Evolutionary conservation across 1,140 invertebrate species (phyloP).

Genomic region (Eciton burchellii): DNA sequence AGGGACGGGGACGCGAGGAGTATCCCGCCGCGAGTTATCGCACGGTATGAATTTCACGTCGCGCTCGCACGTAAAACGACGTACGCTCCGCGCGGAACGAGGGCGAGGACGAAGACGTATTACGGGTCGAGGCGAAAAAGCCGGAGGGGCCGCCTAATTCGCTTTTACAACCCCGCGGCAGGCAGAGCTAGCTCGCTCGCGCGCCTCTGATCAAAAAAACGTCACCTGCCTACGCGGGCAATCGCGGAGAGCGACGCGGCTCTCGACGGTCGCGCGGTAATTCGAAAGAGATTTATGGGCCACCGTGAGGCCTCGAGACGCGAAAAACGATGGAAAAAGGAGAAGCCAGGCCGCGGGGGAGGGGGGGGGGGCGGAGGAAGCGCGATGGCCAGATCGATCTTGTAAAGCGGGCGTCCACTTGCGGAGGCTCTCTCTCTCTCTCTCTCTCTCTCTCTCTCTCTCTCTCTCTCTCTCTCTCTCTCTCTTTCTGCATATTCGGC

Average conservation of each 20-base stretch:
- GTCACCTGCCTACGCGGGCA: constrained; percentile 53
- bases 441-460: no score
- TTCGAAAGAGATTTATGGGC: constrained; percentile 54
- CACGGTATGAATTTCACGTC: constrained; percentile 55
- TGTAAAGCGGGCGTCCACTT: no score
- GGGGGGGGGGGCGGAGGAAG: constrained; percentile 6
- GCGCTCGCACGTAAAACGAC: constrained; percentile 48
- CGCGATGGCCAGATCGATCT: no score
- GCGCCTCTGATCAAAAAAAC: constrained; percentile 63
- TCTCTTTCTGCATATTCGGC: no score
- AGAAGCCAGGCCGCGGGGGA: constrained; percentile 10
- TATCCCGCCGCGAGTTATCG: constrained; percentile 53
- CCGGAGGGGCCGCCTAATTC: constrained; percentile 68
- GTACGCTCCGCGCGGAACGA: neutral
- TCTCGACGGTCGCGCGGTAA: constrained; percentile 45
- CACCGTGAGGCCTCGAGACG: constrained; percentile 30
- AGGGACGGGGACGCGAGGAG: constrained; percentile 24
- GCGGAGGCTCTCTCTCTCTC: no score
- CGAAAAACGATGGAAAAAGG: constrained; percentile 33
- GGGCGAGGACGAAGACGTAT: constrained; percentile 51
- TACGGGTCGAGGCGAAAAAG: constrained; percentile 48
- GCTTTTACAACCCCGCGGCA: constrained; percentile 68
- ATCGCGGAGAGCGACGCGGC: constrained; percentile 35
- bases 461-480: no score
- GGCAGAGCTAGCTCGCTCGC: neutral